Evolutionary conservation across 2,888 invertebrate species (phyloP).

Genomic region (Heteromyza rotundicornis): DNA sequence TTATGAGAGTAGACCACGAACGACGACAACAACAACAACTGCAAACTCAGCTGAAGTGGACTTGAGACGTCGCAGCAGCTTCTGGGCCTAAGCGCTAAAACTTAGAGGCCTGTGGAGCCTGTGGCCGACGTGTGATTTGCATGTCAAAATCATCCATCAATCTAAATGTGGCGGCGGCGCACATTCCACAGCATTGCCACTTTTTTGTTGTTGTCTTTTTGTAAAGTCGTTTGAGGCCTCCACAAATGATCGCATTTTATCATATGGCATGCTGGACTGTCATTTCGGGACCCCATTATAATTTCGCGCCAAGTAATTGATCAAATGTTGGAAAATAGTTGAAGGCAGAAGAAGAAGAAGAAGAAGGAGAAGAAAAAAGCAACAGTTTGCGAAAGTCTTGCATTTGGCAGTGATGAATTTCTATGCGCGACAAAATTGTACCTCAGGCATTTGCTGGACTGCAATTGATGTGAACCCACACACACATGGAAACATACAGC

Average conservation of each 20-base stretch:
- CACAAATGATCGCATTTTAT: neutral
- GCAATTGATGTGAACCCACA: too few relatives aligned
- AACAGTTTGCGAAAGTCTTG: too few relatives aligned
- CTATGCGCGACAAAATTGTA: too few relatives aligned
- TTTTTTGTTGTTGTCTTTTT: too few relatives aligned
- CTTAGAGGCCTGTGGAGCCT: neutral
- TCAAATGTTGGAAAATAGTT: neutral
- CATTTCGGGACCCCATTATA: too few relatives aligned
- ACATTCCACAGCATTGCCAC: neutral
- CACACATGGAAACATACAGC: neutral
- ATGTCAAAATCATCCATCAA: slow-evolving; percentile 4
- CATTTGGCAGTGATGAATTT: neutral
- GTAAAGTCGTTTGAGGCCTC: too few relatives aligned
- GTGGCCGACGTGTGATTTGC: neutral
- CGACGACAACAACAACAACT: neutral
- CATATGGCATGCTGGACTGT: neutral
- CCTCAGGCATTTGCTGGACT: too few relatives aligned
- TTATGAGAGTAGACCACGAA: neutral
- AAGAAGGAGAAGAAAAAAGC: too few relatives aligned
- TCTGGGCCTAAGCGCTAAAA: neutral
- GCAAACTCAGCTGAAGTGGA: neutral
- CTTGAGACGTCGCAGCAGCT: neutral
- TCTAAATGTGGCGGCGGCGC: neutral
- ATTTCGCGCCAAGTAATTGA: neutral
- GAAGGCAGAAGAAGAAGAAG: too few relatives aligned